These are phyloP conservation scores for Thalassoma bifasciatum DNA, from an alignment of 2,113 vertebrate species.

Conservation along the genomic window DNA sequence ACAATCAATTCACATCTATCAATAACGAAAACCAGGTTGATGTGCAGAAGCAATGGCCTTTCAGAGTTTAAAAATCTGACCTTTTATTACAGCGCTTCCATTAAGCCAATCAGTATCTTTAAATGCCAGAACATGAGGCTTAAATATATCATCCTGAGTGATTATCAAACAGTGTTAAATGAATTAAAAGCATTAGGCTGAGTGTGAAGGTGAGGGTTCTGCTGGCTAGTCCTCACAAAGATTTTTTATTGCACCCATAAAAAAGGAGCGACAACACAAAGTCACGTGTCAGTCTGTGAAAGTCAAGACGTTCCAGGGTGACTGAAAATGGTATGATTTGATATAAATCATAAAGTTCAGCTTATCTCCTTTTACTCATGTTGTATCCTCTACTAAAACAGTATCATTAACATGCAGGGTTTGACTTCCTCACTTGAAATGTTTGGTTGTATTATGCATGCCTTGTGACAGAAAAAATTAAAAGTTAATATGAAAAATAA, in stretches of 20 bases:
- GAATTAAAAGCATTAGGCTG: constrained; percentile 30
- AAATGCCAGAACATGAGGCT: constrained; percentile 53
- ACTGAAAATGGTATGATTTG: neutral
- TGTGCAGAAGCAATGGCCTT: constrained; percentile 21
- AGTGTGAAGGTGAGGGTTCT: constrained; percentile 42
- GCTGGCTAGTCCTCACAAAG: constrained; percentile 8
- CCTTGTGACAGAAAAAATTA: constrained; percentile 2
- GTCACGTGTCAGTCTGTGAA: constrained; percentile 3
- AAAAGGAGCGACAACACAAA: neutral
- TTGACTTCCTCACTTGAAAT: neutral
- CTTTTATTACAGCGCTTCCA: constrained; percentile 55
- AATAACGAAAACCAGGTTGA: constrained; percentile 12
- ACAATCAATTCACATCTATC: constrained; percentile 47
- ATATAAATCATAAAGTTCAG: neutral
- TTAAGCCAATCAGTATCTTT: constrained; percentile 46
- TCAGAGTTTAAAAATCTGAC: constrained; percentile 39
- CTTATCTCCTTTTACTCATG: neutral
- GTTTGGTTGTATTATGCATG: constrained; percentile 4
- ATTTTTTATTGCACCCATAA: constrained; percentile 15
- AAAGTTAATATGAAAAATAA: constrained; percentile 17
- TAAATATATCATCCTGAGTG: constrained; percentile 36
- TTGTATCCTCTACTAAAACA: neutral
- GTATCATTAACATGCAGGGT: neutral
- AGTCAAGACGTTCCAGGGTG: neutral
- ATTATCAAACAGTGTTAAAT: constrained; percentile 14